These are phyloP conservation scores for Aquatica leii DNA, from an alignment of 2,888 invertebrate genomes.

Conservation along the genomic window DNA sequence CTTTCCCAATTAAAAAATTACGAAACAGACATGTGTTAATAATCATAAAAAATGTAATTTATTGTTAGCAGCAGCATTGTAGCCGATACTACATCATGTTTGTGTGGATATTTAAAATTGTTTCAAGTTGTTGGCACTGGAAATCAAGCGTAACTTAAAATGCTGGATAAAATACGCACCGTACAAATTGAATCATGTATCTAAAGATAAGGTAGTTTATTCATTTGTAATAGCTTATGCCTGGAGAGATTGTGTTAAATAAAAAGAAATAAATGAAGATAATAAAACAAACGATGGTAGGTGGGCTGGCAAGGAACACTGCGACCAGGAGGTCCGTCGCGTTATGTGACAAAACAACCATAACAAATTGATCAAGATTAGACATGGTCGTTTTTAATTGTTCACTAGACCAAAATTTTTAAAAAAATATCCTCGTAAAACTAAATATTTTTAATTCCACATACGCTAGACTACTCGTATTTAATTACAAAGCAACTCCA, in stretches of 20 bases:
- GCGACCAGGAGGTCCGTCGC: conserved; percentile 60
- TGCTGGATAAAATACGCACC: no score
- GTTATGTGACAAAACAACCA: conserved; percentile 61
- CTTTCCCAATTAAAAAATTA: conserved; percentile 12
- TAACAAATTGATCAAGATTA: conserved; percentile 60
- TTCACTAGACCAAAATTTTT: conserved; percentile 57
- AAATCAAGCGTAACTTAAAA: conserved; percentile 4
- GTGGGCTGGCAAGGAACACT: conserved; percentile 56
- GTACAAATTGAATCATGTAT: conserved; percentile 48
- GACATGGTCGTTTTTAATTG: conserved; percentile 58
- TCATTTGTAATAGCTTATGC: conserved; percentile 55
- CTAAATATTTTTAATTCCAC: no score
- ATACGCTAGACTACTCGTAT: no score
- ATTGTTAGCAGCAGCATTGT: conserved; percentile 13
- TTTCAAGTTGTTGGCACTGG: conserved; percentile 11
- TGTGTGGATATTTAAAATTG: conserved; percentile 8
- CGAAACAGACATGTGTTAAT: conserved; percentile 2
- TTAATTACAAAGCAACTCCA: no score
- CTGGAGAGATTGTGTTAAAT: conserved; percentile 55
- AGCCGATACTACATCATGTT: conserved; percentile 9
- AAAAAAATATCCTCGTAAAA: conserved; percentile 17
- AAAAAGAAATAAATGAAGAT: conserved; percentile 54
- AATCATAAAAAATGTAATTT: conserved; percentile 8
- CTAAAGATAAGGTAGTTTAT: conserved; percentile 50
- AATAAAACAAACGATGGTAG: conserved; percentile 58